Base-by-base conservation (phyloP, 2,888 invertebrate species). In the Dascillus cervinus region DNA sequence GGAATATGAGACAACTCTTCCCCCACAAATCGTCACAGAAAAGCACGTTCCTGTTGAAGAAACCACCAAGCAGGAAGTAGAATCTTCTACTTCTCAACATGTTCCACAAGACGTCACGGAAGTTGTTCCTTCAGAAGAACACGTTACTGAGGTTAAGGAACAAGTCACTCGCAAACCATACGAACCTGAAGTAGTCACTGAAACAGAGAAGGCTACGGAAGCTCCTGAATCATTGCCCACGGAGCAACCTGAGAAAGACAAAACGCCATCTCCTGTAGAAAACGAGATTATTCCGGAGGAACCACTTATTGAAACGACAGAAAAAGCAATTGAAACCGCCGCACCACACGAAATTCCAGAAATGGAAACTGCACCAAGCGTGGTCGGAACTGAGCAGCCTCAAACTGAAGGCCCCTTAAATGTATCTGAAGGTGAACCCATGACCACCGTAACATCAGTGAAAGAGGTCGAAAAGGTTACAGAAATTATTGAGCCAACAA, bases 1-100 rank as follows among this genome's bases (percentile, higher is more conserved):
- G 46, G 62, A 59, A 31, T 55, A 56, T 17, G 41, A 37, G 9
- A 47, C 44, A 25, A 22, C 28, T 13, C 2, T 20, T 22, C 28
- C 25, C 23, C 30, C 34, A 6, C 21, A 30, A 30, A 34, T 32
- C 12, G 24, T 10, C 3, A 12, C 10, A 11, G 26, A 29, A 23
- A 22, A 12, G 11, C 21, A 15, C 10, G 24, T 29, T 13, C 10
- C 26, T 11, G 13, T 21, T 3, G n/a, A 10, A 10, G n/a, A n/a
- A n/a, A n/a, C n/a, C n/a, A n/a, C 10, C 27, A n/a, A 13, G 11
- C 3, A 10, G 11, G 15, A 4, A 13, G 35, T 34, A 37, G 31
- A n/a, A n/a, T n/a, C n/a, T n/a, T n/a, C n/a, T n/a, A n/a, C n/a
- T n/a, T n/a, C n/a, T n/a, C n/a, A n/a, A n/a, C n/a, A n/a, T n/a